Conservation (phyloP, 35 echinoderm and acorn worm species). For the Anneissia japonica region DNA sequence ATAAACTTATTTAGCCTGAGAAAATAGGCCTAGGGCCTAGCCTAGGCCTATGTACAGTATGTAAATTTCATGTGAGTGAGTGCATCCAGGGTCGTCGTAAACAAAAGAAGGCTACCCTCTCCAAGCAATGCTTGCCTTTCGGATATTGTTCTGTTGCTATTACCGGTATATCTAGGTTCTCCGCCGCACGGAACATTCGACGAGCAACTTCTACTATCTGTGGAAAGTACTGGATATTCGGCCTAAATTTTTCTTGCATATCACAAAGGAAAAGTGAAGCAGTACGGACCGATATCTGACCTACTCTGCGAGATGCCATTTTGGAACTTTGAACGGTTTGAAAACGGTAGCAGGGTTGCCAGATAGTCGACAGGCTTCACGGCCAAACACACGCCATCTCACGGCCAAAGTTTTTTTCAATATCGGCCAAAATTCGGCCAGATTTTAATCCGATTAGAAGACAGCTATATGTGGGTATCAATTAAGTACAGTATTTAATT, state of each 20-base stretch:
- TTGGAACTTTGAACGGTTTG: slow-evolving; percentile 7
- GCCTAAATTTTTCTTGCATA: slow-evolving; percentile 96
- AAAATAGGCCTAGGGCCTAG: no score
- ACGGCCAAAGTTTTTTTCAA: no score
- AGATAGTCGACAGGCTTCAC: no score
- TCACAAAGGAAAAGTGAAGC: slow-evolving; percentile 94
- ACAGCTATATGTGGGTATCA: no score
- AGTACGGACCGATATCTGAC: slow-evolving; percentile 44
- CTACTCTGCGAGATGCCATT: slow-evolving; percentile 51
- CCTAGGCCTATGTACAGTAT: no score
- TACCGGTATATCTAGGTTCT: slow-evolving; percentile 71
- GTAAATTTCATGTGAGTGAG: neutral
- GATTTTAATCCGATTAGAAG: no score
- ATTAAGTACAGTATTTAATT: no score
- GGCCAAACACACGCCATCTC: no score
- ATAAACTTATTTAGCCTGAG: no score
- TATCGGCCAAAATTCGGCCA: no score
- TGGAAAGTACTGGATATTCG: slow-evolving; percentile 78
- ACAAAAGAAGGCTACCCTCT: neutral
- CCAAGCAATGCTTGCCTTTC: slow-evolving; percentile 46
- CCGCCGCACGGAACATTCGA: slow-evolving; percentile 66
- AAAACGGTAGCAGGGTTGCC: no score
- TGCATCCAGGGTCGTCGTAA: neutral
- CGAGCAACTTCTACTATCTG: slow-evolving; percentile 91
- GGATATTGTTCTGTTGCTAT: slow-evolving; percentile 96